phyloP scores from a whole-genome alignment of 2,113 vertebrate species.

The Gorsachius goisagi region DNA sequence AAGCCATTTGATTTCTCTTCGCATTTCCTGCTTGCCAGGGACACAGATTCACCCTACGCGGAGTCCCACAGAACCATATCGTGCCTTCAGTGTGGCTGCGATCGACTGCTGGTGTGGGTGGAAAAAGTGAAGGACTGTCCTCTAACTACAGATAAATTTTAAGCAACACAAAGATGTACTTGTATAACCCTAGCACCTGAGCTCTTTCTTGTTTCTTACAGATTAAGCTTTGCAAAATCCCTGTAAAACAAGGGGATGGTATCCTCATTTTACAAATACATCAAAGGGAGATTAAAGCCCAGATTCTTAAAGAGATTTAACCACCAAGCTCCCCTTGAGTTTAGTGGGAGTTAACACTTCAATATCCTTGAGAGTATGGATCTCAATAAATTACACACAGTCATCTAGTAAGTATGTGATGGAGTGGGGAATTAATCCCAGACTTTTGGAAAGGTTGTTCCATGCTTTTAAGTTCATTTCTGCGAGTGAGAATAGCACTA shows the following conservation, averaged over 20 bases:
- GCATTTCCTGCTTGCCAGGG: background rate
- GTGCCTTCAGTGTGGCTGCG: background rate
- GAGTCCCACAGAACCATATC: background rate
- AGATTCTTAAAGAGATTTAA: background rate
- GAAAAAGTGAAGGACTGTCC: background rate
- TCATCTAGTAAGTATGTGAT: background rate
- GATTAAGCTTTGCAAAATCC: background rate
- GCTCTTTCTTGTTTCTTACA: background rate
- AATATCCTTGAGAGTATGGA: background rate
- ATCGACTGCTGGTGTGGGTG: background rate
- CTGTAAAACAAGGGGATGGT: background rate
- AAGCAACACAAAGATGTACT: background rate
- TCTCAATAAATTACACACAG: background rate
- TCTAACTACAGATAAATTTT: background rate
- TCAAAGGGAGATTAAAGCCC: background rate
- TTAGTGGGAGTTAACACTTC: background rate
- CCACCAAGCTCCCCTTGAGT: background rate
- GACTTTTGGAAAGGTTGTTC: background rate
- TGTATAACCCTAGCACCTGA: background rate
- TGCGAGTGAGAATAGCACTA: background rate
- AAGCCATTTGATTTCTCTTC: background rate
- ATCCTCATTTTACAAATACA: background rate
- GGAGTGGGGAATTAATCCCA: background rate
- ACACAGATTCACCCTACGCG: background rate
- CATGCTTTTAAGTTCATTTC: background rate